Conservation (phyloP, 2,113 vertebrate genomes). For the Platanista minor region DNA sequence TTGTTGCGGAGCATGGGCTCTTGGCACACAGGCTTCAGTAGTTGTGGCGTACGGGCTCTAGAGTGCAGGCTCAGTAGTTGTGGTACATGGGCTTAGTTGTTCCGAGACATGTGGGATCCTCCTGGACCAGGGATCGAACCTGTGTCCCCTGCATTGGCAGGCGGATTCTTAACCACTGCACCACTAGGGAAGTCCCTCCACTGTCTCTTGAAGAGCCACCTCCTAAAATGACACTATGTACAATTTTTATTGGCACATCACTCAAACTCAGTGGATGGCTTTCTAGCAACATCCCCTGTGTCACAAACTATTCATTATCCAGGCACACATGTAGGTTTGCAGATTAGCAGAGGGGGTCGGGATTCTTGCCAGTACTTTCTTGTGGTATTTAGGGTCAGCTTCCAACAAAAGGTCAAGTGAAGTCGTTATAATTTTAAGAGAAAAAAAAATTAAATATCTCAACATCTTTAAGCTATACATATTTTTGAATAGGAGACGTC, state of each 20-base stretch:
- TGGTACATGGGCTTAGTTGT: too few species aligned
- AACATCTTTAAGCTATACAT: not conserved
- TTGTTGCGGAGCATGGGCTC: rapidly evolving
- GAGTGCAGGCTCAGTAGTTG: too few species aligned
- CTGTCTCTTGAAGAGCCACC: not conserved
- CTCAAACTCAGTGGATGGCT: not conserved
- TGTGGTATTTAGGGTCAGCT: not conserved
- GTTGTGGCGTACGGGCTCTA: too few species aligned
- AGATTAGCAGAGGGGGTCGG: not conserved
- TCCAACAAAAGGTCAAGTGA: not conserved
- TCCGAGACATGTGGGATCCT: too few species aligned
- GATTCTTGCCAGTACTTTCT: not conserved
- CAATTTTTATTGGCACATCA: not conserved
- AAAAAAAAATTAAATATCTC: not conserved
- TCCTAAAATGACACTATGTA: not conserved
- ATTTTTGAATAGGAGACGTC: not conserved
- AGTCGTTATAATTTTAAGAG: not conserved
- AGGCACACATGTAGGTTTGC: not conserved
- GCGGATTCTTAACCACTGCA: too few species aligned
- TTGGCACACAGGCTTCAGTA: too few species aligned
- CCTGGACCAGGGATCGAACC: too few species aligned
- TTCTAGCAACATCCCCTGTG: not conserved
- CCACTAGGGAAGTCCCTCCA: not conserved
- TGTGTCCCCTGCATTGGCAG: too few species aligned
- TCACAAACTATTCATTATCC: not conserved